Evolutionary conservation across 2,797 vertebrate species (phyloP), one percentile per base, ranked within the genome.

Genomic region (Ptychobarbus kaznakovi): DNA sequence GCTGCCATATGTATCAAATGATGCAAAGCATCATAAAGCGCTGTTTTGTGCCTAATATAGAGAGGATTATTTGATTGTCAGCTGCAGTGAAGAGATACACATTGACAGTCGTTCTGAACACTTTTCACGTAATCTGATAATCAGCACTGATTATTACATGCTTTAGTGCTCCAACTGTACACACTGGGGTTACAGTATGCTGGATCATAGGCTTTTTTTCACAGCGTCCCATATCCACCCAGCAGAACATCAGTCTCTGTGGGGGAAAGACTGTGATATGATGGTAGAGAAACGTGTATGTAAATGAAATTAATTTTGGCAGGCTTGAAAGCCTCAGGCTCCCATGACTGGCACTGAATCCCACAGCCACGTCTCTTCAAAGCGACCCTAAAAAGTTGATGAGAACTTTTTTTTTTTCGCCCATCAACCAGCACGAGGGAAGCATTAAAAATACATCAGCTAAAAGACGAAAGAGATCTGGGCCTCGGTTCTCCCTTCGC

Each of bases 371-470:
- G 38, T 63, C 85, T 88, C 78, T 87, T 90, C 86, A 87, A 82
- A 87, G 84, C 35, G 32, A 66, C 81, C 77, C 80, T 87, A 79
- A 85, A 90, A 90, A 78, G 84, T 89, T 86, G 81, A 90, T 87
- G 81, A 91, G 87, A 70, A 81, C 75, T 85, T 79, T 80, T 56
- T 63, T 46, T 74, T 85, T 32, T 32, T 32, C 81, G 32, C 86
- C 77, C 63, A 81, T 87, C 79, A 63, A 69, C 66, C 77, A 76
- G 76, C 75, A 73, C 86, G 49, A 86, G 84, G 40, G 85, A 70
- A 65, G 46, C 85, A 90, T 91, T 87, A 90, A 91, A 89, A 89
- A 91, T 91, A 84, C 84, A 90, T 89, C 84, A 70, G 81, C 88
- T 42, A 75, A 58, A 78, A 87, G 85, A 87, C 86, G 87, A 88